Conservation (phyloP, 2,113 vertebrate genomes). For the Petrocephalus microphthalmus region DNA sequence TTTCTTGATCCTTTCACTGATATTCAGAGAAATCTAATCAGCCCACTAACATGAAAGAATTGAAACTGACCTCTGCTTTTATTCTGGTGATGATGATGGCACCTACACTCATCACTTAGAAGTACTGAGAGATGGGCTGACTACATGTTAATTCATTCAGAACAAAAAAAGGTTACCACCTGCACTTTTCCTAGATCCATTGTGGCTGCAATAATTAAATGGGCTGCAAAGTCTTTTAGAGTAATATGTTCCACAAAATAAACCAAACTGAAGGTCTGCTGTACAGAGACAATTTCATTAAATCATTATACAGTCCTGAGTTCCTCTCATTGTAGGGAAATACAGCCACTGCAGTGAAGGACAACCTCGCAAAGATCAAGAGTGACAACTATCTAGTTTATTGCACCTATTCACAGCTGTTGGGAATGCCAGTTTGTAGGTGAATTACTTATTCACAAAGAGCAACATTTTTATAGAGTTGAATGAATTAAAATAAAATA, state of each 20-base stretch:
- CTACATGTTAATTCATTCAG: conserved; percentile 44
- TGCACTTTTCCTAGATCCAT: conserved; percentile 38
- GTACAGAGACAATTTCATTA: conserved; percentile 1
- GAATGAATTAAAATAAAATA: background rate
- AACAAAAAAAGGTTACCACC: conserved; percentile 41
- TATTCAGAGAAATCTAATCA: conserved; percentile 68
- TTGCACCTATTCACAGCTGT: background rate
- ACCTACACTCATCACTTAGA: conserved; percentile 51
- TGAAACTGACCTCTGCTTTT: conserved; percentile 61
- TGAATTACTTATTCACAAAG: background rate
- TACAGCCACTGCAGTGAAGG: background rate
- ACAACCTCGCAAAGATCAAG: background rate
- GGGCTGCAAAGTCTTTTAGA: conserved; percentile 31
- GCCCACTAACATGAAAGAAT: conserved; percentile 60
- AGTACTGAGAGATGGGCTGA: conserved; percentile 45
- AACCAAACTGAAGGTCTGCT: background rate
- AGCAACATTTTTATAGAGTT: background rate
- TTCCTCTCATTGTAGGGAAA: background rate
- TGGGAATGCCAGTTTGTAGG: background rate
- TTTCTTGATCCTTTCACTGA: conserved; percentile 64
- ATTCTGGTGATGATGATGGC: conserved; percentile 47
- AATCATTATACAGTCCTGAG: background rate
- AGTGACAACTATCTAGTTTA: background rate
- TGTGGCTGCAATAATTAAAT: conserved; percentile 15
- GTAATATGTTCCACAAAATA: conserved; percentile 14